phyloP scores from a whole-genome alignment of 2,113 vertebrate species.

The Alouatta palliata region DNA sequence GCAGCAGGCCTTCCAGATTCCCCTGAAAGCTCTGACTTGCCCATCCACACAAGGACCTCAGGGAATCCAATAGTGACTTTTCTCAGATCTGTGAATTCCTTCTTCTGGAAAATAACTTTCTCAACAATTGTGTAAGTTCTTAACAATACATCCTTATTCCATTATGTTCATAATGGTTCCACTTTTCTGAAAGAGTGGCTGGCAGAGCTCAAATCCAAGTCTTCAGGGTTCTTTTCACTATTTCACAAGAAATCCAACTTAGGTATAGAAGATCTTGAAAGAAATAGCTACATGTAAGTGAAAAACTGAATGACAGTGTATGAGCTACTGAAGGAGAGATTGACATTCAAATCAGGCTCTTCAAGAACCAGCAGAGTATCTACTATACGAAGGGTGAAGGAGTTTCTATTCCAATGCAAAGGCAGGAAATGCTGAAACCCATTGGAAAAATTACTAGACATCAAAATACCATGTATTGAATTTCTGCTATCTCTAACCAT shows the following conservation, averaged over 20 bases:
- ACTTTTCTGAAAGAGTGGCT: neutral
- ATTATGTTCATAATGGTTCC: neutral
- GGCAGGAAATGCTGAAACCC: neutral
- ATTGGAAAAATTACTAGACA: neutral
- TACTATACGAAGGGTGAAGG: neutral
- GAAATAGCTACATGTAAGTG: neutral
- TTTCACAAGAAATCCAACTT: neutral
- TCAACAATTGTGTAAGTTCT: neutral
- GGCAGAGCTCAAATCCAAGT: neutral
- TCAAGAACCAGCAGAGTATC: neutral
- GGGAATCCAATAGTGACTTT: neutral
- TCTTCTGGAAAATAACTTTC: neutral
- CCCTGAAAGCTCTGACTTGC: neutral
- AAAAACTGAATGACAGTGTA: neutral
- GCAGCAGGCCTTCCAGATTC: neutral
- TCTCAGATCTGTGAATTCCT: neutral
- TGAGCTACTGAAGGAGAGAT: neutral
- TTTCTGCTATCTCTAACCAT: neutral
- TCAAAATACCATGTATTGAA: neutral
- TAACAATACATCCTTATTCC: neutral
- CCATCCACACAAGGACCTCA: neutral
- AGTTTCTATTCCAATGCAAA: neutral
- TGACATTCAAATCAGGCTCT: neutral
- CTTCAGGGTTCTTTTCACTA: neutral
- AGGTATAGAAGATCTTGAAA: neutral